Evolutionary conservation across 2,888 invertebrate species (phyloP), one percentile per base, ranked within the genome.

Genomic region (Geotrupes spiniger): DNA sequence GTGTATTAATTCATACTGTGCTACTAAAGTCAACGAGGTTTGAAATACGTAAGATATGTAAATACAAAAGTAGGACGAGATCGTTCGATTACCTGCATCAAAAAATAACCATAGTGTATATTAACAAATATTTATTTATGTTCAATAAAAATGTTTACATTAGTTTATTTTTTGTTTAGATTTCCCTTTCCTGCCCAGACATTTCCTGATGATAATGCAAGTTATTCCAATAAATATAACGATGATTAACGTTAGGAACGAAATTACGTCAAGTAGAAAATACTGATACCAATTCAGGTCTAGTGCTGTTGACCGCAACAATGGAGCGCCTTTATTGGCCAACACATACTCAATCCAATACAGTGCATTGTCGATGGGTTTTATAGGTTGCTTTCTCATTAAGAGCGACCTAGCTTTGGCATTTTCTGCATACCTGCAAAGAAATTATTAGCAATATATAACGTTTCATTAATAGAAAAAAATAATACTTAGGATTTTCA

Each of bases 291-390:
- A 60, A 6, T 43, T 41, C 6, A 60, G 37, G 36, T 57, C 49
- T 45, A 57, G 48, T 2, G 50, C 57, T 8, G 52, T 47, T 9
- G 46, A 49, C 8, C 55, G 49, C 16, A 55, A 49, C 43, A 59
- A 57, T 10, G 28, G 27, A 12, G 56, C 53, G n/a, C 58, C 60
- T 29, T 57, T 57, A 36, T 60, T 53, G 11, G 47, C 46, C 5
- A 60, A 49, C 2, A 60, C 57, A 36, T 60, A 51, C 26, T 60
- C 56, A 9, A 58, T 45, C 60, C 57, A 60, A 43, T 52, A 57
- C 5, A 56, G 42, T 9, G 57, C 60, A 25, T 52, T 52, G 9
- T 60, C 50, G 14, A 57, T 17, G 1, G 54, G 60, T 5, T 39
- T 29, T n/a, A 53, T 28, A 5, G 43, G 52, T 33, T 53, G 47